phyloP scores from a whole-genome alignment of 2,113 vertebrate genomes.

The Xenus cinereus region DNA sequence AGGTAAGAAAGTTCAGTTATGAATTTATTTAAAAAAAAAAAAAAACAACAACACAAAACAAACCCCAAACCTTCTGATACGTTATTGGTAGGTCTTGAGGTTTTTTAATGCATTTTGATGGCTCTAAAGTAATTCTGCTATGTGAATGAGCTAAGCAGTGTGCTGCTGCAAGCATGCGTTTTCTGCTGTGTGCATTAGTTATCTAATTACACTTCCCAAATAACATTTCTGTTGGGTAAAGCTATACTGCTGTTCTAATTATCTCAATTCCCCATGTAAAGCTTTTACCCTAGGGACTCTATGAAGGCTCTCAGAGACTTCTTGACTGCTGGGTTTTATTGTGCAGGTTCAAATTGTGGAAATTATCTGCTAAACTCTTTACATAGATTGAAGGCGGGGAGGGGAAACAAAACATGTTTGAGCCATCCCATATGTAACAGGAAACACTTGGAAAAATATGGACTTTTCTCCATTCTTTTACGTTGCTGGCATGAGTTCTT shows the following conservation, averaged over 20 bases:
- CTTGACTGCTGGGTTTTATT: not conserved
- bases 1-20: slow-evolving; percentile 71
- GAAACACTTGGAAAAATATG: not conserved
- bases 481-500: not conserved
- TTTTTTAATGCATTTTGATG: not conserved
- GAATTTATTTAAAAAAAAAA: not conserved
- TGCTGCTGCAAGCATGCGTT: not conserved
- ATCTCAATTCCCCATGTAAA: not conserved
- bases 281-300: not conserved
- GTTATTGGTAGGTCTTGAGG: not conserved
- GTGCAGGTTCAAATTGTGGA: not conserved
- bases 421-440: not conserved
- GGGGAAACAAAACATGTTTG: not conserved
- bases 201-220: slow-evolving; percentile 5
- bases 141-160: not conserved
- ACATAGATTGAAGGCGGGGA: rapidly evolving
- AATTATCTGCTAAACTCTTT: not conserved
- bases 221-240: slow-evolving; percentile 5
- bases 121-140: not conserved
- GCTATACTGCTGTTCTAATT: not conserved
- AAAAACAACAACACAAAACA: not conserved
- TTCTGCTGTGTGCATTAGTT: not conserved
- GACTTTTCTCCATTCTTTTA: not conserved
- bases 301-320: not conserved
- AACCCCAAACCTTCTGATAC: not conserved